Evolutionary conservation across 2,113 vertebrate genomes (phyloP).

Genomic region (Boleophthalmus pectinirostris): DNA sequence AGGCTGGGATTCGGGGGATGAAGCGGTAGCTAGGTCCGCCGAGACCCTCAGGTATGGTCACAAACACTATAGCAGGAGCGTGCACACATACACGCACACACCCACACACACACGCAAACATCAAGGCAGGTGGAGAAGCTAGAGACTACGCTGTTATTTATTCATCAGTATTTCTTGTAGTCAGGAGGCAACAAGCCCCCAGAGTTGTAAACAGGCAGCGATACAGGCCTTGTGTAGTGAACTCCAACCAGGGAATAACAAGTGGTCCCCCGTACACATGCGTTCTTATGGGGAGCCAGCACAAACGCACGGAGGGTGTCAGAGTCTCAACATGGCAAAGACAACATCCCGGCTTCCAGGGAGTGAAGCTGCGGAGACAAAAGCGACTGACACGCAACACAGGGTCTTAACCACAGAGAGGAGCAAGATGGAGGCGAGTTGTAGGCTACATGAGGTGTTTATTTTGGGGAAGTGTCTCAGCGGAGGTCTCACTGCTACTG

Average conservation of each 20-base stretch:
- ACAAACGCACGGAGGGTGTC: slow-evolving; percentile 49
- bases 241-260: slow-evolving; percentile 78
- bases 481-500: background rate
- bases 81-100: slow-evolving; percentile 40
- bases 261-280: slow-evolving; percentile 68
- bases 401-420: slow-evolving; percentile 16
- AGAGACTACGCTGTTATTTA: slow-evolving; percentile 75
- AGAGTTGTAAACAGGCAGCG: slow-evolving; percentile 80
- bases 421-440: background rate
- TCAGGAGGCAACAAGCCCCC: slow-evolving; percentile 77
- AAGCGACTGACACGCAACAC: slow-evolving; percentile 38
- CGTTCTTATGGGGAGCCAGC: slow-evolving; percentile 37
- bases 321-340: slow-evolving; percentile 52
- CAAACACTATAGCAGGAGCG: slow-evolving; percentile 46
- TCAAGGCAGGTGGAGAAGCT: slow-evolving; percentile 60
- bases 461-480: slow-evolving; percentile 6
- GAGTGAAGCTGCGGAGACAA: slow-evolving; percentile 46
- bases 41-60: slow-evolving; percentile 63
- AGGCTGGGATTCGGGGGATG: slow-evolving; percentile 70
- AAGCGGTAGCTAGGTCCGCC: slow-evolving; percentile 59
- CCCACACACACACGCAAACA: slow-evolving; percentile 48
- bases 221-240: slow-evolving; percentile 56
- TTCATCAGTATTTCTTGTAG: slow-evolving; percentile 78
- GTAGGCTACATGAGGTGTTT: background rate
- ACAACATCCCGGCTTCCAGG: slow-evolving; percentile 51